Evolutionary conservation across 2,797 vertebrate species (phyloP).

Genomic region (Dicrostonyx torquatus): DNA sequence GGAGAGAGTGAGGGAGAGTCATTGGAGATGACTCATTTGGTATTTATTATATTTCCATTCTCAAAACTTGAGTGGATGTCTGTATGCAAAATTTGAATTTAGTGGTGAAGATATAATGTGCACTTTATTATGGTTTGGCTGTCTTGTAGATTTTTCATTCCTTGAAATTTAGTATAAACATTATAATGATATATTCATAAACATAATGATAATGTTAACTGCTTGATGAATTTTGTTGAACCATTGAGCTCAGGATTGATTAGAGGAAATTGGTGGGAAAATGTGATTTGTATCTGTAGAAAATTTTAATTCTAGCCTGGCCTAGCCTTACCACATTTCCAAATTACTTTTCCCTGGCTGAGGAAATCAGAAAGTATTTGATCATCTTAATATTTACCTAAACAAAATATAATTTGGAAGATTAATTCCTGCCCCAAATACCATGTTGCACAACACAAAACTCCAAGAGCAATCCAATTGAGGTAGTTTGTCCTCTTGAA

Average conservation of each 20-base stretch:
- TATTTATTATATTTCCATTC: constrained; percentile 2
- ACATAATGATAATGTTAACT: constrained; percentile 25
- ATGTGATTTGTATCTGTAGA: constrained; percentile 28
- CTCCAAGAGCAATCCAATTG: constrained; percentile 3
- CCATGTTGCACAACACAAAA: background rate
- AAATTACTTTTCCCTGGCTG: background rate
- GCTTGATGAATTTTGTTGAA: background rate
- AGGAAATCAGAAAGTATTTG: background rate
- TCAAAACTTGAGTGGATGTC: background rate
- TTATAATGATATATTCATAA: constrained; percentile 32
- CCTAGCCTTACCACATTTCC: background rate
- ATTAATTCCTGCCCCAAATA: background rate
- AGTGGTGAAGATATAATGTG: background rate
- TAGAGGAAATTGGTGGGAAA: background rate
- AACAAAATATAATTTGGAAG: constrained; percentile 42
- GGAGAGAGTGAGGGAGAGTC: background rate
- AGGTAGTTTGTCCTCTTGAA: constrained; percentile 19
- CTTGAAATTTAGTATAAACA: constrained; percentile 8
- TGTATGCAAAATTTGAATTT: background rate
- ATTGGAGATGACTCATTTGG: constrained; percentile 10
- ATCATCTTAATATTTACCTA: constrained; percentile 36
- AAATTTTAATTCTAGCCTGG: background rate
- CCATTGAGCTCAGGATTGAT: constrained; percentile 5
- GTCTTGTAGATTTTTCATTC: constrained; percentile 41
- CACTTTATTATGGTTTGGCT: background rate